A percentile compares a stretch with the other conserved stretches of the same genome.
Evolutionary conservation across 2,113 vertebrate species (phyloP).

Genomic region (Tachycineta bicolor): DNA sequence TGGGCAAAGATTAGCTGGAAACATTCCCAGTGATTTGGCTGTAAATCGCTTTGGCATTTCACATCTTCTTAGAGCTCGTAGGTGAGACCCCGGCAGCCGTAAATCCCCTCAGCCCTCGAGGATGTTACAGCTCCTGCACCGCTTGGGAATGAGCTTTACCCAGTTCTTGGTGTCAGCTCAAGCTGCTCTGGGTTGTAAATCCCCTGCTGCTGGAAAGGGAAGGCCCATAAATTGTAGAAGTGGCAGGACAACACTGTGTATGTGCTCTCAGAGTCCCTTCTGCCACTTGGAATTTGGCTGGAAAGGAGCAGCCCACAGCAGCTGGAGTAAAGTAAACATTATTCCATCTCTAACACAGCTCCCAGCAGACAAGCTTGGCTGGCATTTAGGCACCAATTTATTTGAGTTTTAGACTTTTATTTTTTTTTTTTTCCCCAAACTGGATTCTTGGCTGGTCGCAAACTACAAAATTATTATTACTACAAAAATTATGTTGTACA

Average conservation of each 20-base stretch:
- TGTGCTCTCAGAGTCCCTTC: neutral
- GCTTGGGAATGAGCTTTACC: neutral
- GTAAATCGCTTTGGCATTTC: conserved; percentile 10
- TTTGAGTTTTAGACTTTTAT: neutral
- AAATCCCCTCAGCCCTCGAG: neutral
- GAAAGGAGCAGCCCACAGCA: neutral
- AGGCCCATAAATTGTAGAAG: neutral
- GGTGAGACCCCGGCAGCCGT: neutral
- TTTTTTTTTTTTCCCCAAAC: neutral
- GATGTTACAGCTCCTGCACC: neutral
- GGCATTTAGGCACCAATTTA: neutral
- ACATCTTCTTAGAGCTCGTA: neutral
- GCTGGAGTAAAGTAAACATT: neutral
- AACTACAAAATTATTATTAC: too few species aligned
- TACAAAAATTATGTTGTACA: neutral
- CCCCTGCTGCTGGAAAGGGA: neutral
- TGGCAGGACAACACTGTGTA: rapidly evolving
- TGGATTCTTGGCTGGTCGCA: neutral
- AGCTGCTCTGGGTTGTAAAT: neutral
- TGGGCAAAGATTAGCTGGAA: conserved; percentile 18
- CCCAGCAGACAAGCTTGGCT: neutral
- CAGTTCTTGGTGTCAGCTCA: conserved; percentile 3
- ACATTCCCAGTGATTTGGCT: neutral
- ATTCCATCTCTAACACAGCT: neutral
- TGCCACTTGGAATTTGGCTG: neutral